These are phyloP conservation scores for Drosophila neonasuta DNA, from an alignment of 2,888 invertebrate species.

Conservation along the genomic window DNA sequence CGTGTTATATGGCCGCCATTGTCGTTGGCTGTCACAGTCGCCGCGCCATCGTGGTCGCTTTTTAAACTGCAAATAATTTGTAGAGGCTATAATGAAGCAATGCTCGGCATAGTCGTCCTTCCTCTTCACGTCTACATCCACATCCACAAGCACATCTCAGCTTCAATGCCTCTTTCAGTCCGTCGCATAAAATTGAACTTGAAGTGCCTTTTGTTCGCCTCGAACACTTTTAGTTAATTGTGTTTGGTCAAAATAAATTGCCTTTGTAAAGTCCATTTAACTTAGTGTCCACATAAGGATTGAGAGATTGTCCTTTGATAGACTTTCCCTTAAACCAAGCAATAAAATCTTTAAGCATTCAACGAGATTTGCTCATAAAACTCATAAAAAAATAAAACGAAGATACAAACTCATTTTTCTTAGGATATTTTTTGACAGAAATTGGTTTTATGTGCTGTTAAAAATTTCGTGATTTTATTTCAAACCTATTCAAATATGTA, in stretches of 20 bases:
- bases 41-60: constrained; percentile 34
- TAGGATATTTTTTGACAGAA: neutral
- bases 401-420: neutral
- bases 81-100: constrained; percentile 61
- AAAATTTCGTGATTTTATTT: neutral
- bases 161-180: neutral
- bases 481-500: neutral
- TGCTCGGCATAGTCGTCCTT: constrained; percentile 37
- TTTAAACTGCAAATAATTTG: constrained; percentile 70
- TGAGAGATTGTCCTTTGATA: constrained; percentile 6
- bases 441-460: constrained; percentile 6
- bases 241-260: constrained; percentile 60
- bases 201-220: constrained; percentile 58
- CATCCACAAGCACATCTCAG: neutral
- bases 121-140: neutral
- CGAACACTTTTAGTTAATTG: constrained; percentile 62
- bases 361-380: constrained; percentile 1
- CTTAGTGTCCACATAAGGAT: constrained; percentile 35
- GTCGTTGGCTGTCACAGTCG: constrained; percentile 37
- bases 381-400: neutral
- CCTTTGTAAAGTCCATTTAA: constrained; percentile 54
- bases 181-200: constrained; percentile 54
- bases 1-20: constrained; percentile 54
- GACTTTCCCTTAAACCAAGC: constrained; percentile 1
- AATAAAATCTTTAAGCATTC: constrained; percentile 8